Conservation (phyloP, 1,140 invertebrate species). For the Sitophilus oryzae region DNA sequence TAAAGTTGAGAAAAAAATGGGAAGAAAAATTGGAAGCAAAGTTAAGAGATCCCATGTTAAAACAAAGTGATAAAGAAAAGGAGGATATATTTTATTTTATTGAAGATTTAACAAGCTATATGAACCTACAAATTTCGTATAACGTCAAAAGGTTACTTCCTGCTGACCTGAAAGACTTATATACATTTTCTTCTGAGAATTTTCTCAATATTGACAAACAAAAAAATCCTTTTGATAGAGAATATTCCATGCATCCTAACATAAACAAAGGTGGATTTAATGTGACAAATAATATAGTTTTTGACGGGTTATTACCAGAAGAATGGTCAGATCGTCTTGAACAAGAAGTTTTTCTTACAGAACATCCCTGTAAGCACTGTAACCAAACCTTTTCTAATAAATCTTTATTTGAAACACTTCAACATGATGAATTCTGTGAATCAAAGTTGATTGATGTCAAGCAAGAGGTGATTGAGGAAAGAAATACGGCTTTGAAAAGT, state of each 20-base stretch:
- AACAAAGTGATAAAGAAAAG: constrained; percentile 16
- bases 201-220: constrained; percentile 39
- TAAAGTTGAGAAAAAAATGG: constrained; percentile 75
- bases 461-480: constrained; percentile 10
- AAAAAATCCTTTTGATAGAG: constrained; percentile 63
- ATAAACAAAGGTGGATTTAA: constrained; percentile 76
- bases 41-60: constrained; percentile 50
- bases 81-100: constrained; percentile 48
- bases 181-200: constrained; percentile 47
- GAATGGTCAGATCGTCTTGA: constrained; percentile 45
- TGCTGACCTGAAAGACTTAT: constrained; percentile 78
- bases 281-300: constrained; percentile 76
- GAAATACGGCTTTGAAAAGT: constrained; percentile 39
- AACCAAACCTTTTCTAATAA: constrained; percentile 18
- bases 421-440: constrained; percentile 34
- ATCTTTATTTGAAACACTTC: constrained; percentile 30
- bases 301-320: constrained; percentile 66
- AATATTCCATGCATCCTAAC: constrained; percentile 55
- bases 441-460: constrained; percentile 14
- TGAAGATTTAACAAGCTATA: constrained; percentile 68
- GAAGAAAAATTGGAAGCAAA: constrained; percentile 59
- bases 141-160: constrained; percentile 75
- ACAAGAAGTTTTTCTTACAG: constrained; percentile 55
- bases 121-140: constrained; percentile 73
- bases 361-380: constrained; percentile 32